Evolutionary conservation across 2,888 invertebrate species (phyloP), one percentile per base, ranked within the genome.

Genomic region (Tetropium fuscum): DNA sequence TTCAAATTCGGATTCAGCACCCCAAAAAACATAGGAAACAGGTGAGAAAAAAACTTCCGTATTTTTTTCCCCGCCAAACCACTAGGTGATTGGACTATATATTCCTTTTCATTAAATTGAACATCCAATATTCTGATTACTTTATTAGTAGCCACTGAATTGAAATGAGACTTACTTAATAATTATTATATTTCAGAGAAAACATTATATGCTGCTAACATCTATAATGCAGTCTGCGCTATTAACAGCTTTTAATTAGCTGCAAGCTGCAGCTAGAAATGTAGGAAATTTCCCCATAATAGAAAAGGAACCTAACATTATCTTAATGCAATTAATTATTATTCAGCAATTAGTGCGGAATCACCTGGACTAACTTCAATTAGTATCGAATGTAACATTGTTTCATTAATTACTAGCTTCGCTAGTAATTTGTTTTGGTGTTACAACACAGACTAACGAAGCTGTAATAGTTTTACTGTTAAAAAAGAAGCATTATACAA

Each of bases 391-490:
- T 19, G 19, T 57, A 60, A 61, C 49, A 53, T 41, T 56, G 57
- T 58, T 58, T 38, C 48, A 59, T 63, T 58, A 58, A 60, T 53
- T 60, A 51, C n/a, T 60, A 59, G 57, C 54, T 60, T 53, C 43
- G 25, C 13, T 36, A 32, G 54, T 49, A 51, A 59, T 61, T 57
- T 55, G 43, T 63, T 61, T 53, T 47, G 19, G 41, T 44, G 38
- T 36, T 53, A 54, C 53, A 53, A 41, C 34, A 44, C 36, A 25
- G 54, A 53, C 60, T 63, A 61, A 63, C 62, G 63, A 63, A 63
- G 57, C 59, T 30, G 45, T 61, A 63, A 60, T 66, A 61, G 66
- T 63, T 59, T 61, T 53, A 49, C 41, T 22, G 57, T 45, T 36
- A 43, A 30, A 59, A 59, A 58, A 61, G 57, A 54, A 61, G 53